A percentile compares a stretch with the other conserved stretches of the same genome.
Conservation (phyloP, 2,797 vertebrate genomes). For the Aulostomus chinensis region DNA sequence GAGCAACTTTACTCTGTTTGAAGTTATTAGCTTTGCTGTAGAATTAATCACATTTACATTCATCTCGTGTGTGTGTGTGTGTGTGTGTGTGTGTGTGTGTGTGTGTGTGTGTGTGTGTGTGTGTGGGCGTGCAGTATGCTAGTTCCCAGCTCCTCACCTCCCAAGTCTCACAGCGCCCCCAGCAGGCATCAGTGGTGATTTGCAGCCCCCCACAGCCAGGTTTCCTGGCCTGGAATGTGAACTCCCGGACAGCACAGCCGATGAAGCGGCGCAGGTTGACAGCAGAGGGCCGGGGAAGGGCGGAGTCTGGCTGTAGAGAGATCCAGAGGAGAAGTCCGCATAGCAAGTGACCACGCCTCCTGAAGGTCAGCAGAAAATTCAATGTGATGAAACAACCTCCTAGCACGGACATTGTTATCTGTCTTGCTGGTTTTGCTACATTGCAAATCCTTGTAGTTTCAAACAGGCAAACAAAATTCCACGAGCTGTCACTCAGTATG, state of each 20-base stretch:
- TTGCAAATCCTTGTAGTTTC: background rate
- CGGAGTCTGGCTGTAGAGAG: conserved; percentile 38
- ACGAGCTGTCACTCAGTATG: too few relatives aligned
- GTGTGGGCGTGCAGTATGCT: background rate
- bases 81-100: background rate
- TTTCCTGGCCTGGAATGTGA: conserved; percentile 90
- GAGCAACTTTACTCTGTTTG: too few relatives aligned
- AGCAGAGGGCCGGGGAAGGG: conserved; percentile 41
- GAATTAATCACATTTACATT: conserved; percentile 5
- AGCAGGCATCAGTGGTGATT: conserved; percentile 93
- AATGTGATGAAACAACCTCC: background rate
- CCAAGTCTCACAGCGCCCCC: conserved; percentile 97
- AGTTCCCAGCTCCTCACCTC: conserved; percentile 82
- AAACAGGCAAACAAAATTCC: too few relatives aligned
- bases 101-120: background rate
- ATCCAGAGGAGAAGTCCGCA: conserved; percentile 47
- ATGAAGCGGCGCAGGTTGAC: conserved; percentile 84
- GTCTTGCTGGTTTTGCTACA: too few relatives aligned
- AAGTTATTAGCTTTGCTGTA: conserved; percentile 17
- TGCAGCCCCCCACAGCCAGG: conserved; percentile 85
- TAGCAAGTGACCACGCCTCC: conserved; percentile 22
- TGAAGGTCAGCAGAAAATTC: conserved; percentile 1
- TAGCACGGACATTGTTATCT: background rate
- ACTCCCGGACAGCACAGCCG: conserved; percentile 91
- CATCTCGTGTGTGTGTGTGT: background rate